Conservation (phyloP, 2,113 vertebrate genomes). For the Oenanthe melanoleuca region DNA sequence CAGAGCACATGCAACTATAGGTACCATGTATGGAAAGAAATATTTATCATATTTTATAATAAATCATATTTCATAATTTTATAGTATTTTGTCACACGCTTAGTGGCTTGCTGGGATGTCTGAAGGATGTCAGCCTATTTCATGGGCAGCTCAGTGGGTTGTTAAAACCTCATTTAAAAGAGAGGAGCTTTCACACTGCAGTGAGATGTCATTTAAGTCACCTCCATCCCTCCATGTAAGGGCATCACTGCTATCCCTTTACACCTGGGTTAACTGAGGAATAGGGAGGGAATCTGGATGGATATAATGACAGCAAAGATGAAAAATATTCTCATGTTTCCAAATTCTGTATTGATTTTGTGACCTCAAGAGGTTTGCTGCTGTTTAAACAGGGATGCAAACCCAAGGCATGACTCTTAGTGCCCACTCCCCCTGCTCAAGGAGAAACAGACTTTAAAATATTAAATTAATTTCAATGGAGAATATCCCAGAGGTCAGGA, state of each 20-base stretch:
- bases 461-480: not conserved
- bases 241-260: not conserved
- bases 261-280: not conserved
- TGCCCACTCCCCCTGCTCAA: not conserved
- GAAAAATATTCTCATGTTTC: not conserved
- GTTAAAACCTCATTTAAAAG: not conserved
- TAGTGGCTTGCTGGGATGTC: not conserved
- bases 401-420: fast-evolving
- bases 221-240: not conserved
- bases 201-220: not conserved
- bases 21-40: not conserved
- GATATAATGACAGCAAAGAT: not conserved
- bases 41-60: not conserved
- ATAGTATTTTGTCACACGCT: not conserved
- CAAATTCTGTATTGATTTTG: not conserved
- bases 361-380: not conserved
- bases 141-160: not conserved
- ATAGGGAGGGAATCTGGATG: not conserved
- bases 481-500: not conserved
- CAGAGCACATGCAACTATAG: not conserved
- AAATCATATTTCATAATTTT: not conserved
- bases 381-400: not conserved
- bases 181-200: not conserved
- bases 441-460: not conserved
- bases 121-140: not conserved